A percentile compares a stretch with the other conserved stretches of the same genome.
Evolutionary conservation across 2,113 vertebrate species (phyloP).

Genomic region (Phocoena phocoena): DNA sequence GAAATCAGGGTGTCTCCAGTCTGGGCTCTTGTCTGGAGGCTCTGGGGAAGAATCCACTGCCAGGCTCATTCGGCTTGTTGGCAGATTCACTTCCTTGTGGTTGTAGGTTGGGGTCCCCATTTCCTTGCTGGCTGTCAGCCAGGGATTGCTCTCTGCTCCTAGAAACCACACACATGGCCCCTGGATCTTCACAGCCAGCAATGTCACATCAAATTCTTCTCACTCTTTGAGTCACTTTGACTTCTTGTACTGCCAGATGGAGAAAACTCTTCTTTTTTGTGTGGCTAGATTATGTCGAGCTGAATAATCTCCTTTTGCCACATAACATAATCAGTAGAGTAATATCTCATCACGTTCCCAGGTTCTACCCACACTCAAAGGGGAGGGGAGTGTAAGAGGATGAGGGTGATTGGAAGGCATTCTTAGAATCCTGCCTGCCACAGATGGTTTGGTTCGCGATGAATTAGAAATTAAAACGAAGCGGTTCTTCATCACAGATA

Average conservation of each 20-base stretch:
- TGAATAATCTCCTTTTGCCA: not conserved
- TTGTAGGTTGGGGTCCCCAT: not conserved
- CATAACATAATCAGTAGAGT: not conserved
- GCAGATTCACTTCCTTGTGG: not conserved
- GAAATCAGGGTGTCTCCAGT: not conserved
- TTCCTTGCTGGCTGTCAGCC: not conserved
- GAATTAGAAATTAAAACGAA: constrained; percentile 27
- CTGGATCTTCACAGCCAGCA: not conserved
- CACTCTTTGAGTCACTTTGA: not conserved
- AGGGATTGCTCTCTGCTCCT: not conserved
- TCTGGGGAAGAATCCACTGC: not conserved
- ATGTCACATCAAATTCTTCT: not conserved
- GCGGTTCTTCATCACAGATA: not conserved
- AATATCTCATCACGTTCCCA: not conserved
- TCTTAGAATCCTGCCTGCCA: not conserved
- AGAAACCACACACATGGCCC: not conserved
- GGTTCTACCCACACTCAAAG: not conserved
- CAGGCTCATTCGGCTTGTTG: not conserved
- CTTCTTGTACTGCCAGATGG: not conserved
- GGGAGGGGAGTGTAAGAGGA: not conserved
- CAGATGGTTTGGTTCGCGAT: not conserved
- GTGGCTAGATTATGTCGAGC: not conserved
- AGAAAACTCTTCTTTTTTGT: not conserved
- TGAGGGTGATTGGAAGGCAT: not conserved
- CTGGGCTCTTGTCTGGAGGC: not conserved